Evolutionary conservation across 2,888 invertebrate species (phyloP).

Genomic region (Drosophila siamana): DNA sequence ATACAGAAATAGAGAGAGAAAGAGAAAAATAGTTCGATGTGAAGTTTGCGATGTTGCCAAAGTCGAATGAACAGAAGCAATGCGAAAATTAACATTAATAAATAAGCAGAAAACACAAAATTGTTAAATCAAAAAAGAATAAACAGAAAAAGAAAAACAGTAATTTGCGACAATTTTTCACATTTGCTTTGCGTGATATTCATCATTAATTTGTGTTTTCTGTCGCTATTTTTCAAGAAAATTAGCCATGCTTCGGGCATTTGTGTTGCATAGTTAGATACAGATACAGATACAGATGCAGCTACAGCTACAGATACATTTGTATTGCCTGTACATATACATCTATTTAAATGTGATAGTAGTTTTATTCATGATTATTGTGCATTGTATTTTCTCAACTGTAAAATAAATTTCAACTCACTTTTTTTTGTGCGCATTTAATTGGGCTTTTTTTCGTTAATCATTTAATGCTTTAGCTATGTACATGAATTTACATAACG

Average conservation of each 20-base stretch:
- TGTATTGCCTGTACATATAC: slow-evolving; percentile 20
- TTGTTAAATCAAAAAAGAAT: slow-evolving; percentile 23
- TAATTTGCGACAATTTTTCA: slow-evolving; percentile 36
- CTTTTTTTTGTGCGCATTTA: slow-evolving; percentile 23
- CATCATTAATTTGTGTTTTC: slow-evolving; percentile 32
- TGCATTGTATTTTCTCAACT: slow-evolving; percentile 36
- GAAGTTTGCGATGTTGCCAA: slow-evolving; percentile 14
- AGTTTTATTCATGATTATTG: slow-evolving; percentile 74
- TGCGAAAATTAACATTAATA: slow-evolving; percentile 18
- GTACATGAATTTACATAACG: slow-evolving; percentile 51
- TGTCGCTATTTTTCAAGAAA: slow-evolving; percentile 30
- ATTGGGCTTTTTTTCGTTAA: slow-evolving; percentile 5
- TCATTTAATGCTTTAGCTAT: slow-evolving; percentile 35
- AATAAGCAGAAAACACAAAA: slow-evolving; percentile 7
- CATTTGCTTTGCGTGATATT: slow-evolving; percentile 58
- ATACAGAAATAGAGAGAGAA: not conserved
- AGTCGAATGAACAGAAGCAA: not conserved
- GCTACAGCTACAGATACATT: slow-evolving; percentile 6
- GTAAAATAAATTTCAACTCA: slow-evolving; percentile 20
- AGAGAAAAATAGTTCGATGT: not conserved
- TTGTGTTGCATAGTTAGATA: slow-evolving; percentile 32
- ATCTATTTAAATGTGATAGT: slow-evolving; percentile 81
- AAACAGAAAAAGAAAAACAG: slow-evolving; percentile 14
- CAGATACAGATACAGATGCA: slow-evolving; percentile 14
- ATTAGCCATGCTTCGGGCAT: slow-evolving; percentile 33